A percentile compares a stretch with the other conserved stretches of the same genome.
Evolutionary conservation across 64 coral and sea anemone species (phyloP).

Genomic region (Anthopleura sola): DNA sequence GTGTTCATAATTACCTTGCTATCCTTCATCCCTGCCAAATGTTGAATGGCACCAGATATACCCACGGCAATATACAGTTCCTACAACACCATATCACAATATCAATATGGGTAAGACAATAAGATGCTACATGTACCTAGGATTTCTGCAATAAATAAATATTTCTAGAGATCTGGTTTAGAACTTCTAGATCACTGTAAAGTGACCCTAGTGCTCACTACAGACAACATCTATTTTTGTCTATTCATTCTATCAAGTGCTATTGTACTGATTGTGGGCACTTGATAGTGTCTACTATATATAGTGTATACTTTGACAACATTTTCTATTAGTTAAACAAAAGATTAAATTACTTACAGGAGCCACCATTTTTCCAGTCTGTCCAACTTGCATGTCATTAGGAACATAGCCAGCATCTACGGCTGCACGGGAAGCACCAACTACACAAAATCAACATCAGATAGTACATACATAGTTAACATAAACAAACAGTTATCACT

Average conservation of each 20-base stretch:
- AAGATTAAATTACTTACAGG: constrained; percentile 61
- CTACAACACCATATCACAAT: constrained; percentile 16
- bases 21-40: constrained; percentile 98
- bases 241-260: too few relatives aligned
- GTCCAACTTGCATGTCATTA: constrained; percentile 99
- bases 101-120: background rate
- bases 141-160: too few relatives aligned
- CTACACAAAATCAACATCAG: constrained; percentile 22
- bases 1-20: too few relatives aligned
- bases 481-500: too few relatives aligned
- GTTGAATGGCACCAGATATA: constrained; percentile 97
- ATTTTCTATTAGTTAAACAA: background rate
- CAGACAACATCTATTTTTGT: too few relatives aligned
- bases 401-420: constrained; percentile 96
- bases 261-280: too few relatives aligned
- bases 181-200: too few relatives aligned
- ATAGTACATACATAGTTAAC: too few relatives aligned
- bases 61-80: constrained; percentile 97
- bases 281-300: too few relatives aligned
- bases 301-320: background rate
- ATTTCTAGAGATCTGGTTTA: too few relatives aligned
- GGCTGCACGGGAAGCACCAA: constrained; percentile 93
- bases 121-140: too few relatives aligned
- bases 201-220: too few relatives aligned
- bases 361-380: constrained; percentile 98